Evolutionary conservation across 2,888 invertebrate species (phyloP).

Genomic region (Ennomos quercinarius): DNA sequence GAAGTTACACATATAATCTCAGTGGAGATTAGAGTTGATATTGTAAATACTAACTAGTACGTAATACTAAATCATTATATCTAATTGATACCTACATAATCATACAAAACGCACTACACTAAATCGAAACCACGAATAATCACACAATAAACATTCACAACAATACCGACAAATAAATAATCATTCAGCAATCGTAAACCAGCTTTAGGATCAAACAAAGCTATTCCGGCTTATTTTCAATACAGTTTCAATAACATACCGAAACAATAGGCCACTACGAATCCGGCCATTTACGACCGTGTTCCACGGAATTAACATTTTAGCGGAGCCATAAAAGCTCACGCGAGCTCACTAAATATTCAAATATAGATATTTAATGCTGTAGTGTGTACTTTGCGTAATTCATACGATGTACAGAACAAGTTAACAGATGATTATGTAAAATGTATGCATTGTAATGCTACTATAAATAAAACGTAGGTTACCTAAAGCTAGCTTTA

Average conservation of each 20-base stretch:
- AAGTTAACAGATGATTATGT: too few relatives aligned
- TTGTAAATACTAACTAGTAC: neutral
- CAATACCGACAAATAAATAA: conserved; percentile 34
- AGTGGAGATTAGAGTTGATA: too few relatives aligned
- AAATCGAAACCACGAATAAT: conserved; percentile 11
- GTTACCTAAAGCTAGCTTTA: too few relatives aligned
- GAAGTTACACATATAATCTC: too few relatives aligned
- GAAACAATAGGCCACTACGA: conserved; percentile 63
- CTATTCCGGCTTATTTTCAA: conserved; percentile 59
- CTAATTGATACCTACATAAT: too few relatives aligned
- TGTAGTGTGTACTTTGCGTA: conserved; percentile 38
- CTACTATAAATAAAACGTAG: too few relatives aligned
- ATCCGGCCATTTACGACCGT: conserved; percentile 66
- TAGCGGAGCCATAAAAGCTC: conserved; percentile 70
- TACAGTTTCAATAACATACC: conserved; percentile 63
- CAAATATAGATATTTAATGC: conserved; percentile 60
- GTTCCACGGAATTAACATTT: conserved; percentile 74
- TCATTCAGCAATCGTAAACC: conserved; percentile 38
- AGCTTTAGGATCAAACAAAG: conserved; percentile 58
- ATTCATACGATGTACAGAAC: neutral
- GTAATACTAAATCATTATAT: neutral
- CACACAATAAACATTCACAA: conserved; percentile 31
- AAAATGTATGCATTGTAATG: too few relatives aligned
- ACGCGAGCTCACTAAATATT: conserved; percentile 66
- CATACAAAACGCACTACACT: neutral